Percentiles rank a stretch among this genome's conserved stretches.
Evolutionary conservation across 2,888 invertebrate genomes (phyloP).

Genomic region (Drosophila pegasa): DNA sequence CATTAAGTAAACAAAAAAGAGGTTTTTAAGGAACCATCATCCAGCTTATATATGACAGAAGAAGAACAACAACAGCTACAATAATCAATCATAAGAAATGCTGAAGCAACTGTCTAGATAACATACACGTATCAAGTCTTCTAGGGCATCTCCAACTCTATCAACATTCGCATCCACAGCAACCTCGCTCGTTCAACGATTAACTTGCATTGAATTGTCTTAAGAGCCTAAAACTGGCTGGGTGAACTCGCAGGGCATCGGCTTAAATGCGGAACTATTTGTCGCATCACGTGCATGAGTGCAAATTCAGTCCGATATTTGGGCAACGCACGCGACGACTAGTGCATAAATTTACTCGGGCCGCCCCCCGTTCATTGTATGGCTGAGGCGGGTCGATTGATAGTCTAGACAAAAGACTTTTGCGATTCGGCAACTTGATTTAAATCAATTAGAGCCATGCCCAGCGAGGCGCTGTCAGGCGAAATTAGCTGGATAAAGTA

Average conservation of each 20-base stretch:
- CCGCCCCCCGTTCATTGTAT: not conserved
- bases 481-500: slow-evolving; percentile 73
- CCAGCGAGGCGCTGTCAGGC: slow-evolving; percentile 58
- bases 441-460: slow-evolving; percentile 72
- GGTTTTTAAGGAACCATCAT: too few species aligned
- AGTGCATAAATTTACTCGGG: slow-evolving; percentile 45
- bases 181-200: slow-evolving; percentile 47
- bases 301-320: slow-evolving; percentile 69
- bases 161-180: too few species aligned
- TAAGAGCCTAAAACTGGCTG: slow-evolving; percentile 24
- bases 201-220: slow-evolving; percentile 64
- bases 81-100: not conserved
- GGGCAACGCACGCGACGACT: slow-evolving; percentile 70
- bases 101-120: not conserved
- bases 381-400: slow-evolving; percentile 35
- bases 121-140: not conserved
- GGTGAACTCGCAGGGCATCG: slow-evolving; percentile 11
- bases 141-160: not conserved
- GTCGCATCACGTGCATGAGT: slow-evolving; percentile 77
- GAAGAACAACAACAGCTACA: too few species aligned
- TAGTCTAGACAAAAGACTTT: slow-evolving; percentile 68
- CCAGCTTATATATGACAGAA: too few species aligned
- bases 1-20: too few species aligned
- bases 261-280: slow-evolving; percentile 75
- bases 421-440: slow-evolving; percentile 71